Conservation (phyloP, 2,797 vertebrate genomes). For the Mormyrops attenuatus region DNA sequence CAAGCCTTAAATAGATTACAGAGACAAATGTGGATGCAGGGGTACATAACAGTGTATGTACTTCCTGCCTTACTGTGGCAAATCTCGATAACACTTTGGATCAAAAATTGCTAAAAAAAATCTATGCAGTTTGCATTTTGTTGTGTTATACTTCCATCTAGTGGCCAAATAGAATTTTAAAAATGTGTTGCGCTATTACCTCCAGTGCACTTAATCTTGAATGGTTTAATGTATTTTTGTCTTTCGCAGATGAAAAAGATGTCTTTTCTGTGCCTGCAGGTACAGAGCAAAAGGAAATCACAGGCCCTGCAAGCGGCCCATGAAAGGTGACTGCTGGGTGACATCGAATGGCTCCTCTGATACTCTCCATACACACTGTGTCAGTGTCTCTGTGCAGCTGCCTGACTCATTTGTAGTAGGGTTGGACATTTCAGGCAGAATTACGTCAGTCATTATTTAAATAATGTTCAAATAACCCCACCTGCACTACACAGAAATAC, state of each 20-base stretch:
- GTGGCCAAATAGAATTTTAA: neutral
- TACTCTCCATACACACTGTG: neutral
- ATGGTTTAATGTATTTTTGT: neutral
- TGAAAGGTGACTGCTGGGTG: neutral
- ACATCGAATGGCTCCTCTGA: neutral
- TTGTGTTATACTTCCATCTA: slow-evolving; percentile 13
- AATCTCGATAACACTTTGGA: neutral
- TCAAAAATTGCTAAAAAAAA: neutral
- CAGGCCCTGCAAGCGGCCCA: neutral
- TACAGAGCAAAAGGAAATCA: slow-evolving; percentile 1
- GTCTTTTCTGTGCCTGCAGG: slow-evolving; percentile 4
- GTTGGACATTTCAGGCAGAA: neutral
- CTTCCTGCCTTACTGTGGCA: neutral
- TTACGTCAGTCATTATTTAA: neutral
- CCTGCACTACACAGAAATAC: neutral
- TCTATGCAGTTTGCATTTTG: neutral
- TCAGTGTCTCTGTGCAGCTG: neutral
- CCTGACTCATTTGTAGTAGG: neutral
- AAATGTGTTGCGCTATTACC: neutral
- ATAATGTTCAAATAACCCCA: neutral
- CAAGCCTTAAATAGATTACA: neutral
- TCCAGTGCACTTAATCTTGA: neutral
- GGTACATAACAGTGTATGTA: neutral
- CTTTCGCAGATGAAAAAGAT: slow-evolving; percentile 33
- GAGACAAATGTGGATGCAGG: neutral